Evolutionary conservation across 2,113 vertebrate species (phyloP).

Genomic region (Cynopterus brachyotis): DNA sequence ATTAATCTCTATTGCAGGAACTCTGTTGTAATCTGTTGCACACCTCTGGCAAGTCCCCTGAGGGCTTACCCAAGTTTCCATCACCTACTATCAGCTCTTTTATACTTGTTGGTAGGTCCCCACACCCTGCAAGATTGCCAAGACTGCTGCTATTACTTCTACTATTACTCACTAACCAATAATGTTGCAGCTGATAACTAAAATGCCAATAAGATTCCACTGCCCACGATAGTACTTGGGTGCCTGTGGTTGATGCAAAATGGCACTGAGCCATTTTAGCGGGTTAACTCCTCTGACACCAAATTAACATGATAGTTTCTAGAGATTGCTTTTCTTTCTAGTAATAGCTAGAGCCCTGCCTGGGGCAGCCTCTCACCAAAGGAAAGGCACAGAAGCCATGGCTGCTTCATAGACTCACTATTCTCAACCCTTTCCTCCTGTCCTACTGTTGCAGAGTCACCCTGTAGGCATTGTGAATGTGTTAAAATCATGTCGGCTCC

Average conservation of each 20-base stretch:
- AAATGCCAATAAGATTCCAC: background rate
- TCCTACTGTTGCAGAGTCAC: background rate
- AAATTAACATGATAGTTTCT: background rate
- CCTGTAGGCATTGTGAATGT: background rate
- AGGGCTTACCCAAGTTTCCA: no score
- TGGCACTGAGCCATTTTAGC: background rate
- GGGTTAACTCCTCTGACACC: background rate
- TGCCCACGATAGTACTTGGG: background rate
- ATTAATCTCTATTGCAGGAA: background rate
- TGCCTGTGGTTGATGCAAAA: background rate
- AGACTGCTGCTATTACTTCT: background rate
- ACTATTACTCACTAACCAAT: background rate
- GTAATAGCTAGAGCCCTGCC: background rate
- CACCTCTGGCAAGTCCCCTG: background rate
- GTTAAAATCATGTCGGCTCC: background rate
- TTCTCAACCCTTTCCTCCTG: background rate
- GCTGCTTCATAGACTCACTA: background rate
- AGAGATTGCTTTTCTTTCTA: background rate
- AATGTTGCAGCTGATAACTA: background rate
- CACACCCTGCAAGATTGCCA: background rate
- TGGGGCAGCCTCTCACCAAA: background rate
- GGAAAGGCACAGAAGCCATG: background rate
- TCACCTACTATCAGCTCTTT: background rate
- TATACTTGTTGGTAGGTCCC: background rate
- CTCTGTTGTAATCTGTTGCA: accelerated